These are phyloP conservation scores for Patella pellucida DNA, from an alignment of 2,888 invertebrate genomes.

Conservation along the genomic window DNA sequence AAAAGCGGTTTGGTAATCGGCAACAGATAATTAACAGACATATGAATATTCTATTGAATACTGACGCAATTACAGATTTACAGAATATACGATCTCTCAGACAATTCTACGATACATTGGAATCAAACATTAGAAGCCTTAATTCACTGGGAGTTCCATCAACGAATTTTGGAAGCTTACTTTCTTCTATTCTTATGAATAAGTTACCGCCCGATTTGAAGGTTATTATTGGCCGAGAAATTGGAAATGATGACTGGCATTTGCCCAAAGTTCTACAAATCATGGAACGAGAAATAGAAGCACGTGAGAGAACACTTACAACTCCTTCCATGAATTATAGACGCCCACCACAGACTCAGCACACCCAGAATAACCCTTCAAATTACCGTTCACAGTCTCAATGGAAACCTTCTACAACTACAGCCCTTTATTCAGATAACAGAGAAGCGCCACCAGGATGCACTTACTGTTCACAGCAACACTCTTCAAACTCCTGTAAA, in stretches of 20 bases:
- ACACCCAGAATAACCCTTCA: too few species aligned
- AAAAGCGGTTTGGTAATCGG: not conserved
- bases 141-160: conserved; percentile 1
- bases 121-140: not conserved
- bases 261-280: not conserved
- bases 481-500: not conserved
- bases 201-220: not conserved
- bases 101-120: not conserved
- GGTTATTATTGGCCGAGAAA: not conserved
- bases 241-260: not conserved
- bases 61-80: not conserved
- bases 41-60: conserved; percentile 1
- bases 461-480: not conserved
- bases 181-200: not conserved
- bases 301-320: not conserved
- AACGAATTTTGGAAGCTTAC: not conserved
- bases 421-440: not conserved
- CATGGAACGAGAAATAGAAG: not conserved
- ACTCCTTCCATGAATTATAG: not conserved
- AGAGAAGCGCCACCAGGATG: not conserved
- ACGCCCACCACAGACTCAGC: too few species aligned
- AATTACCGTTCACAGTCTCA: too few species aligned
- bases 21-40: not conserved
- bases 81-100: not conserved
- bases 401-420: not conserved